Percentiles rank a stretch among this genome's conserved stretches.
phyloP scores from a whole-genome alignment of 2,113 vertebrate species.

The Labeo catla region DNA sequence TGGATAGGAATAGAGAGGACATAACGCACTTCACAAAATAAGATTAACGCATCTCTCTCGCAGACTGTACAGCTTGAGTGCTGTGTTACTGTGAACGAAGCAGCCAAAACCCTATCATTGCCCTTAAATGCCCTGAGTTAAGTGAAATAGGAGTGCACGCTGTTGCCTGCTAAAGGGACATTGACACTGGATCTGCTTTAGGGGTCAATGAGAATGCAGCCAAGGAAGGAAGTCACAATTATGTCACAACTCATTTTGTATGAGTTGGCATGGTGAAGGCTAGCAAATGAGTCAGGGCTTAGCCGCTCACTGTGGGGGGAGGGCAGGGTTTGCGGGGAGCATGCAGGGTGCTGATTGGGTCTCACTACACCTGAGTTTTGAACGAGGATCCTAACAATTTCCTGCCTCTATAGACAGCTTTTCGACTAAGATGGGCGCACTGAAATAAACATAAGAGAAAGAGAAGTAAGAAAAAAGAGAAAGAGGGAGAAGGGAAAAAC shows the following conservation, averaged over 20 bases:
- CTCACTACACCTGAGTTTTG: slow-evolving; percentile 83
- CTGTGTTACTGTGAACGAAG: slow-evolving; percentile 40
- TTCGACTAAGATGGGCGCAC: slow-evolving; percentile 90
- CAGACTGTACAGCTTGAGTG: slow-evolving; percentile 18
- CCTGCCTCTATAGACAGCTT: slow-evolving; percentile 89
- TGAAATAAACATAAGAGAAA: slow-evolving; percentile 91
- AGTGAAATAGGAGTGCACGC: slow-evolving; percentile 51
- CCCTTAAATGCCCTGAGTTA: slow-evolving; percentile 54
- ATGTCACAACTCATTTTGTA: slow-evolving; percentile 75
- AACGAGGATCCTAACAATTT: slow-evolving; percentile 85
- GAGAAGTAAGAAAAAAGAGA: slow-evolving; percentile 34
- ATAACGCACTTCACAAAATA: slow-evolving; percentile 16
- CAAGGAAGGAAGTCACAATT: slow-evolving; percentile 62
- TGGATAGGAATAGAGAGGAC: slow-evolving; percentile 13
- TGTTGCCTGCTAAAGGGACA: slow-evolving; percentile 30
- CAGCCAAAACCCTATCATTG: slow-evolving; percentile 36
- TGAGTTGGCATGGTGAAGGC: slow-evolving; percentile 72
- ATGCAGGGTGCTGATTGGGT: slow-evolving; percentile 88
- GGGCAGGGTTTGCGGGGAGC: slow-evolving; percentile 55
- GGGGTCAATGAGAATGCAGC: slow-evolving; percentile 67
- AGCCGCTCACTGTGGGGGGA: slow-evolving; percentile 36
- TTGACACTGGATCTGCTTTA: slow-evolving; percentile 75
- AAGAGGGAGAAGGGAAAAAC: slow-evolving; percentile 28
- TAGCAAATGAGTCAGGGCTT: slow-evolving; percentile 47
- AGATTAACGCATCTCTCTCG: slow-evolving; percentile 4